phyloP scores from a whole-genome alignment of 1,140 invertebrate genomes.

The Drosophila willistoni region DNA sequence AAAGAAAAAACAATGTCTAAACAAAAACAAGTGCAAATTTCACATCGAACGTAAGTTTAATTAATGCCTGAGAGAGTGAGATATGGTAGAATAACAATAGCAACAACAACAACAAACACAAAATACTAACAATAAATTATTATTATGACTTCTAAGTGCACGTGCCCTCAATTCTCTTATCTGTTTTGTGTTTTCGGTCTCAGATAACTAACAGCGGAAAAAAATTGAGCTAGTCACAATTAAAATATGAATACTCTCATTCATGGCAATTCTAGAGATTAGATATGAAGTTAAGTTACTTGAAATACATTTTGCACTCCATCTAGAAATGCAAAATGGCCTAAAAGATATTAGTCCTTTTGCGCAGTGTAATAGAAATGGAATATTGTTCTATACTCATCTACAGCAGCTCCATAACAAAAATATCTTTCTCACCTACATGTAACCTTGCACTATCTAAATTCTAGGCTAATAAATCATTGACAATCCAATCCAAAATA shows the following conservation, averaged over 20 bases:
- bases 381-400: too few species aligned
- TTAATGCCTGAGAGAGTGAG: constrained; percentile 15
- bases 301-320: background rate
- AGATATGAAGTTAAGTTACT: constrained; percentile 2
- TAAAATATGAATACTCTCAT: background rate
- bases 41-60: constrained; percentile 30
- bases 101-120: background rate
- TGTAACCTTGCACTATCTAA: too few species aligned
- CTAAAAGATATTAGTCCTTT: background rate
- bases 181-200: too few species aligned
- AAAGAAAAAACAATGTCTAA: constrained; percentile 10
- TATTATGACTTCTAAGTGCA: background rate
- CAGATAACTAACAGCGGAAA: background rate
- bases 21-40: constrained; percentile 12
- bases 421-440: too few species aligned
- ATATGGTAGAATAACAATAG: background rate
- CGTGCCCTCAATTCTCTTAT: background rate
- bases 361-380: background rate
- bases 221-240: constrained; percentile 12
- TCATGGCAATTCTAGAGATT: background rate
- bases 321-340: background rate
- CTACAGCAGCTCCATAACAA: too few species aligned
- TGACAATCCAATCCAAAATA: too few species aligned
- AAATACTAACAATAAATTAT: background rate
- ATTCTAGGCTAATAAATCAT: too few species aligned